Base-by-base conservation (phyloP, 2,113 vertebrate species). In the Muntiacus muntjak region DNA sequence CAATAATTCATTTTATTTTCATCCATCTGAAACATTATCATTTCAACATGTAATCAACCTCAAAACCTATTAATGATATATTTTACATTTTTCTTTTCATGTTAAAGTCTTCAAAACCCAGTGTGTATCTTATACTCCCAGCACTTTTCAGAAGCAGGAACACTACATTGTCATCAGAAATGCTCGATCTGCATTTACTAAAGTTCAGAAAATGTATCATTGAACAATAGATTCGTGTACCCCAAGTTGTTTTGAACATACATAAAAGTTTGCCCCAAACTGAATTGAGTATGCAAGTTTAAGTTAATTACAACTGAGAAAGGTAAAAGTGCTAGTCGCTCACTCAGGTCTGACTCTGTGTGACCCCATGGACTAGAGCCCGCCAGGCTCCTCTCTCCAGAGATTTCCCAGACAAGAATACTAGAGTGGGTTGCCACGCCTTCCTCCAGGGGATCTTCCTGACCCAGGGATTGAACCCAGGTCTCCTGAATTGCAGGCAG, bases 81-180 rank as follows among this genome's bases (percentile, higher is more conserved):
- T 6, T 90, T 33, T 74, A 21, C 52, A 15, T 28, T 19, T 36
- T n/a, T 2, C 50, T 84, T 58, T 26, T 52, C 45, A 15, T 1
- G 9, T 13, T 3, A 6, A 57, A 58, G 52, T 54, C 89, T 92
- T 83, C 58, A 4, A 2, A 50, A 54, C 13, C 28, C 25, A 15
- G 52, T 0, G 7, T 13, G 5, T 26, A 0, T 26, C 16, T 86
- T 57, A 28, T 25, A 23, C 7, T 1, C 10, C 3, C 6, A 3
- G 25, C 54, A n/a, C 50, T 7, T 23, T 74, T 83, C 62, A 3
- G 47, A 50, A 50, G 40, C 60, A 1, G 14, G 52, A 82, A 23
- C 28, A 6, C 45, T 25, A 33, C 9, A 8, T 3, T 43, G 23
- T 47, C 43, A 12, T 40, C 50, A 45, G 57, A 95, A 54, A n/a